Base-by-base conservation (phyloP, 2,888 invertebrate genomes). In the Chloroclystis v-ata region DNA sequence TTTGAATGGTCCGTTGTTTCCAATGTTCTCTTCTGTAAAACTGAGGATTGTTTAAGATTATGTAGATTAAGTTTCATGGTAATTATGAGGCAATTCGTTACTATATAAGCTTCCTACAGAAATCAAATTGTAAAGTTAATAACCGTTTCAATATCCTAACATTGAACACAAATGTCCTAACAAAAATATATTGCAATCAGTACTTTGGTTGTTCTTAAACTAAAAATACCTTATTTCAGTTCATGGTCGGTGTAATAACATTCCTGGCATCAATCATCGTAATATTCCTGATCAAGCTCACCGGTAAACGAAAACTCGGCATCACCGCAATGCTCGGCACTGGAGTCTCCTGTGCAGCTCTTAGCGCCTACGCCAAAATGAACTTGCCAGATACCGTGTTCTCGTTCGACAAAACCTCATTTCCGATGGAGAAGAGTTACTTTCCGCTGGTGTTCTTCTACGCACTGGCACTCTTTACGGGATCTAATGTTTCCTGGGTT, bases 401-500 rank as follows among this genome's bases (percentile, higher is more conserved):
- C 56, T 85, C 88, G 0, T 88, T 82, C 41, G 68, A 82, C 13
- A 57, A 62, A 1, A 47, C 60, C 1, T 80, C 83, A 0, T 79
- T 84, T 53, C 75, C 78, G 1, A 57, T 60, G n/a, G 67, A 76
- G 28, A 69, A 61, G 9, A 80, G 80, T 46, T 71, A 76, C 43
- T 49, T 72, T 11, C 83, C 88, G 0, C 61, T 84, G 28, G 56
- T 77, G 0, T 57, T 82, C 26, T 80, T 86, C 57, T 77, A 80
- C 33, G 51, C 69, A 0, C 59, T 86, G 38, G 72, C 76, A 1
- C 61, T 80, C 33, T 78, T 74, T 48, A 78, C 76, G 10, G 82
- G 75, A 6, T 68, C 78, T 4, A 78, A 82, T 10, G 72, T 89
- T 5, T 89, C 89, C 1, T 90, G 89, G 89, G 82, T 89, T 49